Base-by-base conservation (phyloP, 2,113 vertebrate species). In the Osmerus mordax region DNA sequence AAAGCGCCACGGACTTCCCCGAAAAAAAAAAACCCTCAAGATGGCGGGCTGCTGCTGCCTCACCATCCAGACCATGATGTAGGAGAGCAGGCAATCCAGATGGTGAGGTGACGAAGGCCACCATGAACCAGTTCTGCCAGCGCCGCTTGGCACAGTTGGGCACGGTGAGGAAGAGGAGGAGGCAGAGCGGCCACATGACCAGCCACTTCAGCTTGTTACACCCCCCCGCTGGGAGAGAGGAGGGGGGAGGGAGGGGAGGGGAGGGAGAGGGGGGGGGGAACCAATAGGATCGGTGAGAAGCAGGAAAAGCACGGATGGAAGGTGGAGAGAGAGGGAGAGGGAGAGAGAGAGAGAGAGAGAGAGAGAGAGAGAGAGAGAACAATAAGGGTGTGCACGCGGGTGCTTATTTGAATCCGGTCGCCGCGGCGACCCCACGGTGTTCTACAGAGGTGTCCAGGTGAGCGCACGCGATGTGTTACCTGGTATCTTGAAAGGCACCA, bases 51-150 rank as follows among this genome's bases (percentile, higher is more conserved):
- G 36, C 36, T 41, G 36, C 36, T 9, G 36, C 92, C 96, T 0
- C 78, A 98, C 96, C 96, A 98, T 98, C 96, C 96, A 98, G 78
- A 98, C 96, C 96, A 97, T 98, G 86, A 98, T 81, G 89, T 97
- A 98, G 25, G 96, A 98, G 74, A 95, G 76, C 92, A 94, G 61
- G 96, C 96, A 3, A 98, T 98, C 96, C 96, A 98, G 25, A 98
- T 76, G 2, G 96, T 97, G 65, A 95, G 0, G 91, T 93, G 66
- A 93, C 83, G 78, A 98, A 98, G n/a, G 95, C 94, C 71, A 95
- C 84, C 94, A 98, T 94, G 79, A 98, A 98, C 94, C 95, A 98
- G 62, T 93, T 94, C 87, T 97, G 95, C 94, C 95, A 94, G 87
- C 92, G 89, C 0, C 93, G 93, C 36, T 94, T 94, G 87, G 90